A percentile compares a stretch with the other conserved stretches of the same genome.
Conservation (phyloP, 2,113 vertebrate species). For the Sardina pilchardus region DNA sequence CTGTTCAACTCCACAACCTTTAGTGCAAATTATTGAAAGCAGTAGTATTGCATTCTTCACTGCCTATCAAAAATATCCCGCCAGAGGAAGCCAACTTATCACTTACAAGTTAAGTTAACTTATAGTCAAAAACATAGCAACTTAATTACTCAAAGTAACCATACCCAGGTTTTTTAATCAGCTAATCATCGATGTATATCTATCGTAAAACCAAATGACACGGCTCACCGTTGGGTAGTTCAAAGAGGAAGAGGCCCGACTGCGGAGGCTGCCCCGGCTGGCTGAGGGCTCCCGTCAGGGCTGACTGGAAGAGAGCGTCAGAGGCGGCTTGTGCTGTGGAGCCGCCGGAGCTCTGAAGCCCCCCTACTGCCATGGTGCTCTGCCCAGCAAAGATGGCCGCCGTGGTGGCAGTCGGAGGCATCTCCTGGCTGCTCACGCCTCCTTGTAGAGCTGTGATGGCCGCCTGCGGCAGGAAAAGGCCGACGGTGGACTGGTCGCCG, state of each 20-base stretch:
- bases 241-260: constrained; percentile 91
- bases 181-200: neutral
- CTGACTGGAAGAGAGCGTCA: constrained; percentile 83
- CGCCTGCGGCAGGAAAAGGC: constrained; percentile 88
- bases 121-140: too few species aligned
- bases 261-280: constrained; percentile 84
- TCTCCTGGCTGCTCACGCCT: constrained; percentile 83
- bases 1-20: too few species aligned
- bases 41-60: too few species aligned
- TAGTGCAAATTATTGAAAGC: too few species aligned
- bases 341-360: constrained; percentile 73
- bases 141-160: neutral
- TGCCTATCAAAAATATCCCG: too few species aligned
- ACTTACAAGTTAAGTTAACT: too few species aligned
- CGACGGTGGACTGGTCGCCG: constrained; percentile 79
- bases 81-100: too few species aligned
- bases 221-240: constrained; percentile 93
- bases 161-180: neutral
- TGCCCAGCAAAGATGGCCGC: constrained; percentile 85
- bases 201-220: neutral
- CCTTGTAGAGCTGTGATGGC: constrained; percentile 88
- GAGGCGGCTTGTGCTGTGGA: constrained; percentile 78
- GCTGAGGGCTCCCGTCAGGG: constrained; percentile 79
- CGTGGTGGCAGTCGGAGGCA: constrained; percentile 75
- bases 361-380: constrained; percentile 76